A percentile compares a stretch with the other conserved stretches of the same genome.
phyloP scores from a whole-genome alignment of 1,140 invertebrate species.

The Formica selysi region DNA sequence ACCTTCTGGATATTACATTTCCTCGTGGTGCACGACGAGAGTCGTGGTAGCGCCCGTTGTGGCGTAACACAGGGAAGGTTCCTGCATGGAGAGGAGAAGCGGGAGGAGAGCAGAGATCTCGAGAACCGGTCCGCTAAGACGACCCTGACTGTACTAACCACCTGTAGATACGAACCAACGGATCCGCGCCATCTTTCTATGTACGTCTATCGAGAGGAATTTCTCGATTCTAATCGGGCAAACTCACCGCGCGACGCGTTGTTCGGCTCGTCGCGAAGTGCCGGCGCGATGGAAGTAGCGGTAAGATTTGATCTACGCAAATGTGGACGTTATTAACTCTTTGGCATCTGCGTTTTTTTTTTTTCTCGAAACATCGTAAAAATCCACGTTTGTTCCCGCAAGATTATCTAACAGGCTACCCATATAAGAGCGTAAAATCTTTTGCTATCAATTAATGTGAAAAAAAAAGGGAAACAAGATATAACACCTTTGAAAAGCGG shows the following conservation, averaged over 20 bases:
- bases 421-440: neutral
- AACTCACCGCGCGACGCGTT: conserved; percentile 20
- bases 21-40: conserved; percentile 59
- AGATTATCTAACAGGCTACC: neutral
- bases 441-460: neutral
- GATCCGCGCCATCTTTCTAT: conserved; percentile 54
- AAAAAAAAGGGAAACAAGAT: neutral
- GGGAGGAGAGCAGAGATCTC: conserved; percentile 51
- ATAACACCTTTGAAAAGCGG: neutral
- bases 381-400: neutral
- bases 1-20: conserved; percentile 75
- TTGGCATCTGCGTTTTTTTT: neutral
- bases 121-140: conserved; percentile 65
- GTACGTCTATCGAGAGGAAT: conserved; percentile 62
- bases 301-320: conserved; percentile 34
- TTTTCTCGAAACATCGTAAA: neutral
- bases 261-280: conserved; percentile 4
- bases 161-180: conserved; percentile 65
- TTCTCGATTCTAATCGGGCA: conserved; percentile 63
- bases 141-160: conserved; percentile 58
- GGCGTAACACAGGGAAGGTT: conserved; percentile 31
- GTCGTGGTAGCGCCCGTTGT: conserved; percentile 62
- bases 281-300: conserved; percentile 21
- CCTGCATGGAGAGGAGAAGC: neutral
- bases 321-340: conserved; percentile 45